These are phyloP conservation scores for Eristalis arbustorum DNA, from an alignment of 2,888 invertebrate genomes.

Conservation along the genomic window DNA sequence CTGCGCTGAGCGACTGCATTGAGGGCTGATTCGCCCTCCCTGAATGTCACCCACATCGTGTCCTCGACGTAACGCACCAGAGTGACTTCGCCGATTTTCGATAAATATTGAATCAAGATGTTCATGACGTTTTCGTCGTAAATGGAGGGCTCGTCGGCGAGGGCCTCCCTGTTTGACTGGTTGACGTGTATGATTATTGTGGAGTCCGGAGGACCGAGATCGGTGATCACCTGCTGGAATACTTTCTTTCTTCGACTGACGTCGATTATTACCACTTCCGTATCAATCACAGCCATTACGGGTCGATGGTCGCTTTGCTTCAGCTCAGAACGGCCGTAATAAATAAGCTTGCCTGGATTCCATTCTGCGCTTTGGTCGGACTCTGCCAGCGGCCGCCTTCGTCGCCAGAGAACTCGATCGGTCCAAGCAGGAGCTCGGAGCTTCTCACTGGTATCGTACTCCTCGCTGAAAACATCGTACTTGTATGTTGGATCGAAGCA, in stretches of 20 bases:
- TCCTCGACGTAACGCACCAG: conserved; percentile 94
- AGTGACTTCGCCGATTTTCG: conserved; percentile 93
- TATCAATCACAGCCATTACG: conserved; percentile 93
- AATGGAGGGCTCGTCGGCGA: conserved; percentile 82
- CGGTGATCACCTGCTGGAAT: conserved; percentile 91
- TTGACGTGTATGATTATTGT: conserved; percentile 89
- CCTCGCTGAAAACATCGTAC: conserved; percentile 98
- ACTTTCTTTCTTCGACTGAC: conserved; percentile 88
- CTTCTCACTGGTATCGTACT: conserved; percentile 99
- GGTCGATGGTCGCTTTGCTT: conserved; percentile 99
- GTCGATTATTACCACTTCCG: conserved; percentile 91
- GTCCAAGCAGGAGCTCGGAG: conserved; percentile 99
- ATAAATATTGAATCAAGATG: conserved; percentile 88
- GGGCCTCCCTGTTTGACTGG: conserved; percentile 81
- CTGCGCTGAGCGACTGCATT: conserved; percentile 84
- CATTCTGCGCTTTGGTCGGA: conserved; percentile 84
- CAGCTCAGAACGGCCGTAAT: conserved; percentile 94
- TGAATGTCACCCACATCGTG: conserved; percentile 95
- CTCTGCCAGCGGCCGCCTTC: conserved; percentile 87
- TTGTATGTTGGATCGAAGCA: conserved; percentile 98
- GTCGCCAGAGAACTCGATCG: conserved; percentile 96
- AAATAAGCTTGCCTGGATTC: conserved; percentile 89
- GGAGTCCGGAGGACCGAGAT: conserved; percentile 96
- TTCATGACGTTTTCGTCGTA: conserved; percentile 92
- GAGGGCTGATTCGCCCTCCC: conserved; percentile 93